Conservation (phyloP, 2,113 vertebrate species). For the Choloepus hoffmanni region DNA sequence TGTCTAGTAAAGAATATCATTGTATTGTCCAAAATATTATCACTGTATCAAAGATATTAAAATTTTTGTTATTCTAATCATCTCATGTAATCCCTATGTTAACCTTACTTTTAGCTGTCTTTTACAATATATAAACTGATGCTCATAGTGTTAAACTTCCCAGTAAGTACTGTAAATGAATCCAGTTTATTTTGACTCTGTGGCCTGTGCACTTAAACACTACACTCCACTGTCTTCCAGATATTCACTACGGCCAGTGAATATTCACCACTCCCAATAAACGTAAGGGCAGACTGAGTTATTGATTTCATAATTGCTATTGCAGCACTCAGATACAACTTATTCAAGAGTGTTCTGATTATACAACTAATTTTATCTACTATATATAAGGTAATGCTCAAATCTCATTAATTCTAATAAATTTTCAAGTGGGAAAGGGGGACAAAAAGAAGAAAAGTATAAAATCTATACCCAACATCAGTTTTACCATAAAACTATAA, state of each 20-base stretch:
- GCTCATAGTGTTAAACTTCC: neutral
- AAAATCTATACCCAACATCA: neutral
- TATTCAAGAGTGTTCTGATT: neutral
- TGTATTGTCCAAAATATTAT: neutral
- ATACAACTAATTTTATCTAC: neutral
- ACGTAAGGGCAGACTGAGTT: neutral
- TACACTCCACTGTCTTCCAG: neutral
- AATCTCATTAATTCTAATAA: neutral
- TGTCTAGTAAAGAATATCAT: neutral
- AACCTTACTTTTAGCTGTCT: neutral
- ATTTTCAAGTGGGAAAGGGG: neutral
- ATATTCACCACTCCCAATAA: neutral
- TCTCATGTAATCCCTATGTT: neutral
- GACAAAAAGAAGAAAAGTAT: neutral
- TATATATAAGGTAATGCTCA: neutral
- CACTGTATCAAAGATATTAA: neutral
- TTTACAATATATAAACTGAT: slow-evolving; percentile 1
- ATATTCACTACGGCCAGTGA: neutral
- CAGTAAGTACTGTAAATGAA: neutral
- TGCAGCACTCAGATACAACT: neutral
- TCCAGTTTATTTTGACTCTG: neutral
- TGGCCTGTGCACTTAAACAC: neutral
- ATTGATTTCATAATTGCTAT: neutral
- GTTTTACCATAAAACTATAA: slow-evolving; percentile 25
- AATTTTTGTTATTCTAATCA: neutral